Conservation (phyloP, 1,140 invertebrate species). For the Diplogasteroides magnus region DNA sequence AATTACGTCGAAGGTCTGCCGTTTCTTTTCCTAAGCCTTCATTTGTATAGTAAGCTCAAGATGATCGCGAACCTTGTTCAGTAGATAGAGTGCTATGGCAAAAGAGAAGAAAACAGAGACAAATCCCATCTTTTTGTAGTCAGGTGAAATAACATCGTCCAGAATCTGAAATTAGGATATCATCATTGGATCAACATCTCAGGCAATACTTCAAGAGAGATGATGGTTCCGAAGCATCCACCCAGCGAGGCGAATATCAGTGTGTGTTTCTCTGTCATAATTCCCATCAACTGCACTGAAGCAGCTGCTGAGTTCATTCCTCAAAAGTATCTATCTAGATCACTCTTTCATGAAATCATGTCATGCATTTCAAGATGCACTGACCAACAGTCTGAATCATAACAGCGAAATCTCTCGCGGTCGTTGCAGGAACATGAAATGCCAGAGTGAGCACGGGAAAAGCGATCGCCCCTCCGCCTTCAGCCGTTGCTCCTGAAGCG, state of each 20-base stretch:
- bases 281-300: constrained; percentile 44
- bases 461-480: constrained; percentile 45
- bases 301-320: constrained; percentile 43
- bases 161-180: neutral
- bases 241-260: constrained; percentile 44
- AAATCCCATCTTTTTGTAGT: constrained; percentile 48
- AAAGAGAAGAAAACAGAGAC: constrained; percentile 28
- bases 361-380: neutral
- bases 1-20: constrained; percentile 37
- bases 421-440: constrained; percentile 37
- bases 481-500: constrained; percentile 4
- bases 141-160: neutral
- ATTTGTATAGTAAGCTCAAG: too few species aligned
- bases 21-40: constrained; percentile 33
- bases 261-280: constrained; percentile 42
- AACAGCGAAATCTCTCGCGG: constrained; percentile 47
- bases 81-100: constrained; percentile 42
- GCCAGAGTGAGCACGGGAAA: constrained; percentile 53
- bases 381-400: constrained; percentile 47
- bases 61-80: too few species aligned
- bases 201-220: neutral
- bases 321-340: too few species aligned
- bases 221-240: constrained; percentile 4
- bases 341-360: neutral
- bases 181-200: neutral